Conservation (phyloP, 2,113 vertebrate genomes). For the Canis aureus region DNA sequence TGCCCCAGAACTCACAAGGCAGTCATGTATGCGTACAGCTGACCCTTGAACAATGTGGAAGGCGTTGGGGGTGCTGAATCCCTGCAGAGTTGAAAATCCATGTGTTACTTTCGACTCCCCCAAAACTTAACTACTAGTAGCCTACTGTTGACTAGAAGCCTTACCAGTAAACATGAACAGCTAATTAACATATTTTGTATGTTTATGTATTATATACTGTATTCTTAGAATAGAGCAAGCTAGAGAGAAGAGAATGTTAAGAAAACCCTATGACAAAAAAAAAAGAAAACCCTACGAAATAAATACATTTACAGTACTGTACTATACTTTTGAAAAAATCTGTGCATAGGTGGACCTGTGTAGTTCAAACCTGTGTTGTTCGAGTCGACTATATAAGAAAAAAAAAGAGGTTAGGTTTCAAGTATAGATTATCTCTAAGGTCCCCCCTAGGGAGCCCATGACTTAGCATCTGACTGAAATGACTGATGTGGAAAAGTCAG, state of each 20-base stretch:
- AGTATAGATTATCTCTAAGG: background rate
- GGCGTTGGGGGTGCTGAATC: background rate
- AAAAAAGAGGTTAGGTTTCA: background rate
- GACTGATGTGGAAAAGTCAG: background rate
- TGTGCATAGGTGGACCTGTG: background rate
- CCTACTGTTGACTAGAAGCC: background rate
- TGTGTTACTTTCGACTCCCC: background rate
- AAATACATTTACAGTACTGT: background rate
- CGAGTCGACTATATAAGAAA: background rate
- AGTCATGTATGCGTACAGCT: background rate
- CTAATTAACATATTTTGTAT: background rate
- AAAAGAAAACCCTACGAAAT: background rate
- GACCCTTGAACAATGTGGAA: background rate
- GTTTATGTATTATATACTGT: background rate
- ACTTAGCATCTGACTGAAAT: background rate
- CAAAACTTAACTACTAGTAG: background rate
- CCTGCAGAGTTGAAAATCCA: background rate
- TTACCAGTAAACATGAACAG: background rate
- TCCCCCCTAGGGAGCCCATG: background rate
- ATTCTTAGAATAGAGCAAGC: background rate
- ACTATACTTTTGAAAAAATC: background rate
- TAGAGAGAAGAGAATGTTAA: background rate
- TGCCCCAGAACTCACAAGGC: background rate
- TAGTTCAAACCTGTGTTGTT: background rate
- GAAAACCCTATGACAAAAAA: background rate